A percentile compares a stretch with the other conserved stretches of the same genome.
Conservation (phyloP, 1,140 invertebrate species). For the Mesaphorura yosii region DNA sequence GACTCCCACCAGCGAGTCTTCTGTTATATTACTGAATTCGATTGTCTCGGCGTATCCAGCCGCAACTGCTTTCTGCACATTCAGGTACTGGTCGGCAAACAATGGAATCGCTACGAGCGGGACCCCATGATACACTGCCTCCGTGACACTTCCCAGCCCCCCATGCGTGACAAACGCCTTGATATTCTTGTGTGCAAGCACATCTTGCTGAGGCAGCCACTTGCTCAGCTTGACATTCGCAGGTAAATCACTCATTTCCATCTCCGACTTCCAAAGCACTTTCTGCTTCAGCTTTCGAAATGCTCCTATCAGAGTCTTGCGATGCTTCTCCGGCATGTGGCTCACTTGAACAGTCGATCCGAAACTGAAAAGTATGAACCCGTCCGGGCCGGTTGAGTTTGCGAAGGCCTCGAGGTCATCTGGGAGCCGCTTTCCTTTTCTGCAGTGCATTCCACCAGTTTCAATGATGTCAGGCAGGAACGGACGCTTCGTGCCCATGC, state of each 20-base stretch:
- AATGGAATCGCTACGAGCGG: conserved; percentile 34
- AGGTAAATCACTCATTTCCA: conserved; percentile 9
- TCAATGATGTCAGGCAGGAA: conserved; percentile 37
- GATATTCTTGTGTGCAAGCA: conserved; percentile 17
- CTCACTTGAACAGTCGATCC: not conserved
- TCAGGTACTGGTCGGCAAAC: conserved; percentile 30
- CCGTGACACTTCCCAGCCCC: conserved; percentile 35
- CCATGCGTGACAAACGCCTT: conserved; percentile 38
- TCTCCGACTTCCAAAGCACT: conserved; percentile 28
- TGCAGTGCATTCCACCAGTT: conserved; percentile 25
- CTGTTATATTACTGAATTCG: conserved; percentile 24
- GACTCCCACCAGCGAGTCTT: conserved; percentile 24
- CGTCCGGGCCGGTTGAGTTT: conserved; percentile 9
- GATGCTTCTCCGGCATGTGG: not conserved
- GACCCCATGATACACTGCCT: conserved; percentile 35
- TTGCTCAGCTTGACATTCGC: conserved; percentile 18
- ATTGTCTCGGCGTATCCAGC: conserved; percentile 31
- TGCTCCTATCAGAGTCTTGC: conserved; percentile 20
- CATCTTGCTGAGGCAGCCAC: conserved; percentile 27
- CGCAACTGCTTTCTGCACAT: conserved; percentile 28
- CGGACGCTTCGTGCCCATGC: conserved; percentile 12
- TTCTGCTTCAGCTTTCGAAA: conserved; percentile 5
- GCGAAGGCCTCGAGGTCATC: conserved; percentile 11
- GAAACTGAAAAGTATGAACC: conserved; percentile 14
- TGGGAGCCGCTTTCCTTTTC: conserved; percentile 12